These are phyloP conservation scores for Pseudochirops corinnae DNA, from an alignment of 2,797 vertebrate genomes.

Conservation along the genomic window DNA sequence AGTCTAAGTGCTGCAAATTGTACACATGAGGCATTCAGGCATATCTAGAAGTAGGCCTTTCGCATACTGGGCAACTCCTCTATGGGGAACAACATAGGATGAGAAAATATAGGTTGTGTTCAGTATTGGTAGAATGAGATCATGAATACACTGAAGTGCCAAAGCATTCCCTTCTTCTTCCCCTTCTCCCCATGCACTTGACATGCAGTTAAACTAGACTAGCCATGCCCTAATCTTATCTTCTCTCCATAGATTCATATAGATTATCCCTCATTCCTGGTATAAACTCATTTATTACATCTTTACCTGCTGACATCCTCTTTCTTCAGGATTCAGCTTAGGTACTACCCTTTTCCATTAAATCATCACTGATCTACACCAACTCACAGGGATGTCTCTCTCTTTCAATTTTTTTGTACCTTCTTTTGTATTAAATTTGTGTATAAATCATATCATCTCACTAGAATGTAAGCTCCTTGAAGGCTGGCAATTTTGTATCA, in stretches of 20 bases:
- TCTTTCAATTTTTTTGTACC: not conserved
- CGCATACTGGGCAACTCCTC: not conserved
- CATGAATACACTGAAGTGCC: not conserved
- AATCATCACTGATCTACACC: not conserved
- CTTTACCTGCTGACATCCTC: not conserved
- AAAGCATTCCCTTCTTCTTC: not conserved
- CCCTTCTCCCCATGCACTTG: not conserved
- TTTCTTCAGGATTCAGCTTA: not conserved
- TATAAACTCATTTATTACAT: not conserved
- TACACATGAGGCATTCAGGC: not conserved
- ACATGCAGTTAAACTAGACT: not conserved
- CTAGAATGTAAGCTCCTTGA: not conserved
- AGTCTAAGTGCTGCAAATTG: not conserved
- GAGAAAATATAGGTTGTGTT: not conserved
- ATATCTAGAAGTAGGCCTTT: not conserved
- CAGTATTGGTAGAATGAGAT: not conserved
- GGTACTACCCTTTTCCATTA: not conserved
- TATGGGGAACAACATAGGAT: not conserved
- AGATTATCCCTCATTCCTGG: not conserved
- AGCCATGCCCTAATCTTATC: not conserved
- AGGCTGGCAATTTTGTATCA: not conserved
- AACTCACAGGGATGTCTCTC: not conserved
- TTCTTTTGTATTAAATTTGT: not conserved
- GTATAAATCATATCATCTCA: not conserved
- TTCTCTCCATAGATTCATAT: not conserved